Evolutionary conservation across 2,113 vertebrate genomes (phyloP), one percentile per base, ranked within the genome.

Genomic region (Gavialis gangeticus): DNA sequence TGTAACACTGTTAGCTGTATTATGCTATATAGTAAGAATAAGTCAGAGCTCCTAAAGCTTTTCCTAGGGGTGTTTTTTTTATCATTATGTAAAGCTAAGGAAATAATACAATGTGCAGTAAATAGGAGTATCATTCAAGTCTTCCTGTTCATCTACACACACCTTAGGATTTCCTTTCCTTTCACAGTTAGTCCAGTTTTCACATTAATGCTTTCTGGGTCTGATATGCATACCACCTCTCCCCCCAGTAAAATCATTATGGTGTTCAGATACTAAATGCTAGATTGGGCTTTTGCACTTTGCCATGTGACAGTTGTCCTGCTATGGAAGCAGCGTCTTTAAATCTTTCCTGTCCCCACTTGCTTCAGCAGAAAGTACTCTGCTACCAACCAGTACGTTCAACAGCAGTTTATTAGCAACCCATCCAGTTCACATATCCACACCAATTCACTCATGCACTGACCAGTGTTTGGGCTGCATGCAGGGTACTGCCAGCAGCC

Each of bases 41-140:
- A 85, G 14, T 59, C 84, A 67, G 14, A 84, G 56, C 92, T 13
- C 34, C 24, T 63, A 83, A 56, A 80, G 34, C 81, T 92, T 90
- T 87, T 66, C 5, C 13, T 54, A 55, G 5, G 83, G 6, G 3
- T 58, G 54, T 84, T 77, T 21, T 67, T 54, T 85, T 75, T 75
- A 83, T 17, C 12, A 37, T 67, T 3, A 91, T 0, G 0, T 62
- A 85, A 82, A 82, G 88, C 60, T 87, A 87, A 75, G 24, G 71
- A 92, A 92, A 90, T 63, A 91, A 73, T 25, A 88, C 85, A 94
- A 60, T 10, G 10, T 73, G 57, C 12, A 79, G 84, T 84, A 27
- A 89, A 90, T 79, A 84, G 15, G 46, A 54, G 57, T 10, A 82
- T 3, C 5, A 69, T 2, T 16, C 15, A 66, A 12, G 87, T 95